Evolutionary conservation across 2,888 invertebrate genomes (phyloP).

Genomic region (Eupithecia inturbata): DNA sequence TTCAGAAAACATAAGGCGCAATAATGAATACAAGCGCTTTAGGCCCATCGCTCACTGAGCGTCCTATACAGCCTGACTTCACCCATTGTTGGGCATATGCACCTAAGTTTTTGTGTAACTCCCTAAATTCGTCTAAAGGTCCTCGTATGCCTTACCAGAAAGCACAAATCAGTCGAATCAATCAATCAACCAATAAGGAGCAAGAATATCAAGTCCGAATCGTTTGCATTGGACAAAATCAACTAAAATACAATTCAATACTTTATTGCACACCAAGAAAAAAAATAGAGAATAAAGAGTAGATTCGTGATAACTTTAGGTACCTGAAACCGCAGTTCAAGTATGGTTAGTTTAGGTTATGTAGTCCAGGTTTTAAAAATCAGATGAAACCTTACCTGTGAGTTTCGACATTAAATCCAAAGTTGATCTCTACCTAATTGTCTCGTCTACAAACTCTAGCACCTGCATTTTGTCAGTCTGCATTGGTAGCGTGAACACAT

Average conservation of each 20-base stretch:
- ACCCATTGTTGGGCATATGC: no score
- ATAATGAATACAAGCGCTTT: not conserved
- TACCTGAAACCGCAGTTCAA: not conserved
- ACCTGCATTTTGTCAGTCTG: slow-evolving; percentile 57
- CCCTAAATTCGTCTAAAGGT: no score
- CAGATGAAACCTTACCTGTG: not conserved
- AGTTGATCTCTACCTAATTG: not conserved
- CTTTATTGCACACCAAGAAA: no score
- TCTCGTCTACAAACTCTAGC: slow-evolving; percentile 43
- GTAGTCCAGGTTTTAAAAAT: not conserved
- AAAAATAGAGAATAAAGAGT: no score
- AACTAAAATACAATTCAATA: no score
- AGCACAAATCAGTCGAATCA: no score
- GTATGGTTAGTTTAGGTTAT: not conserved
- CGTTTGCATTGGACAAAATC: no score
- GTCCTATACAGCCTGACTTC: not conserved
- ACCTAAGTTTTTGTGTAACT: no score
- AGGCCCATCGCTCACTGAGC: not conserved
- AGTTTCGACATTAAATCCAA: not conserved
- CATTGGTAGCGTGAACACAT: slow-evolving; percentile 53
- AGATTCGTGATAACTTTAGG: no score
- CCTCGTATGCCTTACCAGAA: no score
- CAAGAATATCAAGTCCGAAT: no score
- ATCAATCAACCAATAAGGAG: no score
- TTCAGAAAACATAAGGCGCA: not conserved